Conservation (phyloP, 2,888 invertebrate species). For the Spialia ferax region DNA sequence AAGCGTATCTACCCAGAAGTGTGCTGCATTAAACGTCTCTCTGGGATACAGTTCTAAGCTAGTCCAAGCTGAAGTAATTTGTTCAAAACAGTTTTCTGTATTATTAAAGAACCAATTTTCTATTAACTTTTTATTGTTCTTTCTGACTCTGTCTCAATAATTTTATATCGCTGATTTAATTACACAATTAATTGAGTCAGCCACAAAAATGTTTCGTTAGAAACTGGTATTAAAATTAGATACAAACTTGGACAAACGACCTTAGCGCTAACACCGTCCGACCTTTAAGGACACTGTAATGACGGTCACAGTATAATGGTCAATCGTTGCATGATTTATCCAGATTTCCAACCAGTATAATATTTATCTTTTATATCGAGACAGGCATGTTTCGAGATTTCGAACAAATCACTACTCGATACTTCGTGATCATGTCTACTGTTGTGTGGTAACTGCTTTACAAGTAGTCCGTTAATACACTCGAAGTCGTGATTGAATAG, state of each 20-base stretch:
- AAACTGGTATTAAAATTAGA: conserved; percentile 54
- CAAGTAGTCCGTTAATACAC: conserved; percentile 40
- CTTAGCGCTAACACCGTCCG: conserved; percentile 73
- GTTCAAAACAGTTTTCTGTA: background rate
- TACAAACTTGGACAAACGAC: conserved; percentile 68
- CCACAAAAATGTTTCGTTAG: conserved; percentile 36
- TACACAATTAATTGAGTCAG: conserved; percentile 20
- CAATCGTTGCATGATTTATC: conserved; percentile 57
- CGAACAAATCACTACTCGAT: conserved; percentile 18
- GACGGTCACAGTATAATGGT: conserved; percentile 51
- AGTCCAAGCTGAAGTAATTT: background rate
- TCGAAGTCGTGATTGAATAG: conserved; percentile 36
- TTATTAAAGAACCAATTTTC: background rate
- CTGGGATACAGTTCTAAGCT: conserved; percentile 16
- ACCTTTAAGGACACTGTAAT: conserved; percentile 72
- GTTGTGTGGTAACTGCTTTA: conserved; percentile 48
- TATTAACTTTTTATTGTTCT: background rate
- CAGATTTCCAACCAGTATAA: conserved; percentile 31
- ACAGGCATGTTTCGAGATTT: background rate
- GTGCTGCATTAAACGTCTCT: conserved; percentile 21
- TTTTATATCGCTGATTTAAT: conserved; percentile 15
- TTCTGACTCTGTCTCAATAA: background rate
- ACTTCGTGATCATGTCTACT: conserved; percentile 17
- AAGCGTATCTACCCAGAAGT: conserved; percentile 13
- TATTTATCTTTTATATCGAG: background rate